Evolutionary conservation across 2,888 invertebrate species (phyloP).

Genomic region (Nomada goodeniana): DNA sequence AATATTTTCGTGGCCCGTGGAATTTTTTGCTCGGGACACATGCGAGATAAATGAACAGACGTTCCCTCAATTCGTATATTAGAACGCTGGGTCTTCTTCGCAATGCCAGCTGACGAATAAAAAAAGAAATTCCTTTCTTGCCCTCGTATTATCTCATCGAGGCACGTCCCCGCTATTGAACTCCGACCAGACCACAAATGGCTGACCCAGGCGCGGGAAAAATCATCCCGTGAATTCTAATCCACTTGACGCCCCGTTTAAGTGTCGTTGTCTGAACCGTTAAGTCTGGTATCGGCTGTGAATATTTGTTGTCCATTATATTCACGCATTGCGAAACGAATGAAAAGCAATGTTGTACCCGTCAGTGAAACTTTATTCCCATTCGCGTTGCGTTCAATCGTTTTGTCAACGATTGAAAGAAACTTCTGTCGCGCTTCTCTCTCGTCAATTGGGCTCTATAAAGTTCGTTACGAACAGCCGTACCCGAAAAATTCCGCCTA

Average conservation of each 20-base stretch:
- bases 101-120: constrained; percentile 31
- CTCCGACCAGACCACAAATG: constrained; percentile 76
- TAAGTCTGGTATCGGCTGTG: constrained; percentile 29
- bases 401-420: background rate
- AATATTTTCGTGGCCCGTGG: no score
- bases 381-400: background rate
- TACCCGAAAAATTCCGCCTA: background rate
- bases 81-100: background rate
- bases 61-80: background rate
- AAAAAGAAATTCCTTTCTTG: constrained; percentile 40
- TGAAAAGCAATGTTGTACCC: background rate
- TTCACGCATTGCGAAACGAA: background rate
- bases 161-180: constrained; percentile 73
- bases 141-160: constrained; percentile 58
- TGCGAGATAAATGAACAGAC: background rate
- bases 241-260: constrained; percentile 68
- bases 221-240: constrained; percentile 75
- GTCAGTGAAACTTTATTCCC: background rate
- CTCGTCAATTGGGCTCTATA: background rate
- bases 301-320: constrained; percentile 19
- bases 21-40: no score
- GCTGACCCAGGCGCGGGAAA: constrained; percentile 67
- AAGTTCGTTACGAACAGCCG: background rate
- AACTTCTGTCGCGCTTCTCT: background rate
- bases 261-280: constrained; percentile 57